These are phyloP conservation scores for Ceyx erithaca DNA, from an alignment of 2,797 vertebrate genomes.

Conservation along the genomic window DNA sequence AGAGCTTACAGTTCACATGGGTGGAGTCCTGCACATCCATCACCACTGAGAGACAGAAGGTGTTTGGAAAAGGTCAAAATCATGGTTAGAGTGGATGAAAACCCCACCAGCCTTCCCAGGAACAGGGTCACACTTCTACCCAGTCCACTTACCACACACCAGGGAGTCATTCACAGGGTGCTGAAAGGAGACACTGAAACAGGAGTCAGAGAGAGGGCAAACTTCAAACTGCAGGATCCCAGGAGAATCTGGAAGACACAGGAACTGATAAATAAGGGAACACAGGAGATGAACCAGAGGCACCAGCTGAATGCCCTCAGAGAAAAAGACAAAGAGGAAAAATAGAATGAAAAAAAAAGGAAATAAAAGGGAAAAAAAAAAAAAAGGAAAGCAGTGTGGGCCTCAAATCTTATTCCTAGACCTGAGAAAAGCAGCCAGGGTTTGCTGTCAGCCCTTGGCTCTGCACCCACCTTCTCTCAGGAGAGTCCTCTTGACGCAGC, in stretches of 20 bases:
- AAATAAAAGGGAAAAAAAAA: neutral
- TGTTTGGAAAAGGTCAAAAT: neutral
- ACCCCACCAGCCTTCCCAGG: neutral
- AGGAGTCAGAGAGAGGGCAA: conserved; percentile 94
- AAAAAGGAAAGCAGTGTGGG: neutral
- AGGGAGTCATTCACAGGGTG: conserved; percentile 98
- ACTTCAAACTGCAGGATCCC: conserved; percentile 98
- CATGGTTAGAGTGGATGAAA: neutral
- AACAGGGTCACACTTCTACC: neutral
- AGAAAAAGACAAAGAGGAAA: accelerated
- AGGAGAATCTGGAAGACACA: conserved; percentile 84
- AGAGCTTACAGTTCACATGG: conserved; percentile 95
- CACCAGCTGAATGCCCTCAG: neutral
- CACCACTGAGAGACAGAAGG: conserved; percentile 85
- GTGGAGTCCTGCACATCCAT: conserved; percentile 98
- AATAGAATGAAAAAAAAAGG: too few species aligned
- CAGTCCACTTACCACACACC: conserved; percentile 90
- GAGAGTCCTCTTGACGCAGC: conserved; percentile 93
- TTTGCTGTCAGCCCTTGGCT: neutral
- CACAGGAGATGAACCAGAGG: neutral
- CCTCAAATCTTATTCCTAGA: neutral
- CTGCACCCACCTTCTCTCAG: conserved; percentile 88
- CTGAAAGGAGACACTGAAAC: conserved; percentile 97
- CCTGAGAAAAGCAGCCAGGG: neutral
- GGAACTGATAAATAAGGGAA: neutral